These are phyloP conservation scores for Xiphorhynchus elegans DNA, from an alignment of 2,113 vertebrate species.

Conservation along the genomic window DNA sequence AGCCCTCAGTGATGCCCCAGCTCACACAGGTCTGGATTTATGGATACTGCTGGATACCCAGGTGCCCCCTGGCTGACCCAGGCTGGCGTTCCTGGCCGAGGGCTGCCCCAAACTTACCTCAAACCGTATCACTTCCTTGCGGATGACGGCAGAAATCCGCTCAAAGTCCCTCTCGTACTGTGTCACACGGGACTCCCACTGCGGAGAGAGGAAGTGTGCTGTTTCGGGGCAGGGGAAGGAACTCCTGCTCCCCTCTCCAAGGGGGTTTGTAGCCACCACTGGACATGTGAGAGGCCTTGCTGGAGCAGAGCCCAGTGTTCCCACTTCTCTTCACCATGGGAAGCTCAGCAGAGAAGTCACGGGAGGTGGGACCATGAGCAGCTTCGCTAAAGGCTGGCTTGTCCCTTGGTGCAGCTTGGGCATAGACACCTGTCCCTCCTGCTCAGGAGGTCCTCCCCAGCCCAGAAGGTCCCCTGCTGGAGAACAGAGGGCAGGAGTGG, in stretches of 20 bases:
- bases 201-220: background rate
- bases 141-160: constrained; percentile 88
- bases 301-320: fast-evolving
- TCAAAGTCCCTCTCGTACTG: constrained; percentile 96
- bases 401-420: background rate
- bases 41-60: background rate
- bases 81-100: background rate
- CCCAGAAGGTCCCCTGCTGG: background rate
- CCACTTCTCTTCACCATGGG: fast-evolving
- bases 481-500: background rate
- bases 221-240: background rate
- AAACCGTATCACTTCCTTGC: constrained; percentile 93
- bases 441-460: background rate
- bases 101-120: constrained; percentile 75
- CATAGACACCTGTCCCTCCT: background rate
- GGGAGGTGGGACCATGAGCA: fast-evolving
- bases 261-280: fast-evolving
- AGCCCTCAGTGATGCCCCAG: fast-evolving
- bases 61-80: background rate
- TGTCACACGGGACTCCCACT: constrained; percentile 96
- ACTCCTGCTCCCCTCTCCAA: background rate
- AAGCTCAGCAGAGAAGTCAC: background rate
- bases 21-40: fast-evolving
- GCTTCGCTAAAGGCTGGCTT: background rate
- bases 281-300: fast-evolving